A percentile compares a stretch with the other conserved stretches of the same genome.
These are phyloP conservation scores for Diarsia dahlii DNA, from an alignment of 2,888 invertebrate species.

Conservation along the genomic window DNA sequence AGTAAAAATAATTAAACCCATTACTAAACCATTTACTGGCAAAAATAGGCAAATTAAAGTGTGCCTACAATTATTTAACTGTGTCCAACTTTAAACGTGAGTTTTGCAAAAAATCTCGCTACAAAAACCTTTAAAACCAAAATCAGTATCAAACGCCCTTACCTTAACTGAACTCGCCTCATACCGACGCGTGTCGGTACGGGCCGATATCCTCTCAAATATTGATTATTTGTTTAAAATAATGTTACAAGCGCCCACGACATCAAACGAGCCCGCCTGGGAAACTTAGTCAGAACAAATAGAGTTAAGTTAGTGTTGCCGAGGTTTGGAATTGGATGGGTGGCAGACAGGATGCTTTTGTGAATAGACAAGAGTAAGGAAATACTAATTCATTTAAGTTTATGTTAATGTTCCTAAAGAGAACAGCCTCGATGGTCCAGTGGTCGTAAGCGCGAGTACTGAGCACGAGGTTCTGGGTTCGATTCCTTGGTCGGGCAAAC, in stretches of 20 bases:
- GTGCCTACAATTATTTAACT: no score
- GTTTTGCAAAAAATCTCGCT: neutral
- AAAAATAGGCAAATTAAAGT: no score
- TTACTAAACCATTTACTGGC: no score
- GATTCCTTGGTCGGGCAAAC: no score
- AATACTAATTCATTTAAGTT: neutral
- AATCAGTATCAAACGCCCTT: slow-evolving; percentile 11
- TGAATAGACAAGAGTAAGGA: neutral
- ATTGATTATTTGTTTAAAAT: slow-evolving; percentile 67
- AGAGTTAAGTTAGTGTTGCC: slow-evolving; percentile 22
- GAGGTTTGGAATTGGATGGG: slow-evolving; percentile 32
- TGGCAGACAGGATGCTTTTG: neutral
- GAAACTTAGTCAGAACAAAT: slow-evolving; percentile 49
- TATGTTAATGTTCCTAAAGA: neutral
- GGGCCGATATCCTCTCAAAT: slow-evolving; percentile 58
- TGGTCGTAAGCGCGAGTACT: no score
- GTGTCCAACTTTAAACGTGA: no score
- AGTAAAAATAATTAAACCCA: no score
- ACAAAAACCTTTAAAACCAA: neutral
- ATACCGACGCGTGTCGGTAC: slow-evolving; percentile 38
- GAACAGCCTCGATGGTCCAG: no score
- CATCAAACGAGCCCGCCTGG: slow-evolving; percentile 61
- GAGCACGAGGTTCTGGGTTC: no score
- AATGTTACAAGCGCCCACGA: slow-evolving; percentile 57
- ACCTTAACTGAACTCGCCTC: neutral